Conservation (phyloP, 2,797 vertebrate genomes). For the Onychomys leucogaster region DNA sequence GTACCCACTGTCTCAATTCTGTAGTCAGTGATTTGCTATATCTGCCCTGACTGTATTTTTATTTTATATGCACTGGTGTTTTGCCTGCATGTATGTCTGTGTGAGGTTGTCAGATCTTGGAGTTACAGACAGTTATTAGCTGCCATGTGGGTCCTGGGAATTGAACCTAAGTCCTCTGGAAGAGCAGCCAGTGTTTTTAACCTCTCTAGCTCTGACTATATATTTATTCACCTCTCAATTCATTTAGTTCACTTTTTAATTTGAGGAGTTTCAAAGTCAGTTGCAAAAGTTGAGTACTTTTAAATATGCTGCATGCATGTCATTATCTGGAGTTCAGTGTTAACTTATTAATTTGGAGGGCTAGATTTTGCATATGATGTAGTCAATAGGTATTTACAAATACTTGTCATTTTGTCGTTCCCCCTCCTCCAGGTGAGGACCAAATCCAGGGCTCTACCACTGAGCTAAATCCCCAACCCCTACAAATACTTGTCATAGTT, state of each 20-base stretch:
- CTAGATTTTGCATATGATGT: constrained; percentile 9
- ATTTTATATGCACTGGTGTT: too few species aligned
- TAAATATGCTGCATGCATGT: neutral
- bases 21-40: neutral
- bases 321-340: constrained; percentile 29
- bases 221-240: neutral
- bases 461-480: too few species aligned
- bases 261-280: neutral
- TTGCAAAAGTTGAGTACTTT: neutral
- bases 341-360: neutral
- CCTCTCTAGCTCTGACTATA: too few species aligned
- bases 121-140: too few species aligned
- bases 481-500: neutral
- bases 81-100: too few species aligned
- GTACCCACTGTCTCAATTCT: neutral
- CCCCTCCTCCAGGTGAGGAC: too few species aligned
- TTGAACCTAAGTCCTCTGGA: too few species aligned
- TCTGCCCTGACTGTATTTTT: neutral
- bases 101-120: too few species aligned
- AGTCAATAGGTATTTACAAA: neutral
- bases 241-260: neutral
- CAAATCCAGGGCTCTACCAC: too few species aligned
- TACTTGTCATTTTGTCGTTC: neutral
- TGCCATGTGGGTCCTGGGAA: too few species aligned
- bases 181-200: too few species aligned